Evolutionary conservation across 2,888 invertebrate genomes (phyloP), one percentile per base, ranked within the genome.

Genomic region (Salticus scenicus): DNA sequence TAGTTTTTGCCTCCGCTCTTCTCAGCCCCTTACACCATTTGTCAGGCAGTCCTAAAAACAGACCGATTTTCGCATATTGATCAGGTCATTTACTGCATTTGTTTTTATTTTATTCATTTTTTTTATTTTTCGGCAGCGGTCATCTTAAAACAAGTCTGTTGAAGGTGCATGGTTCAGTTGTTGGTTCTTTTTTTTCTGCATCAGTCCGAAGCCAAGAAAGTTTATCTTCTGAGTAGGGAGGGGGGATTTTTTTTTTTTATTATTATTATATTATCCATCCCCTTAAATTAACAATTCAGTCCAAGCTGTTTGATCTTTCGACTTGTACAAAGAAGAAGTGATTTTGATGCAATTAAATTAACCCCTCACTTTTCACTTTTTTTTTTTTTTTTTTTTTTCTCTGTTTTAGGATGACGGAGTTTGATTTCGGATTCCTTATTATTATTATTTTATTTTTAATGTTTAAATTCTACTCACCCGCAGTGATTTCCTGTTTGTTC

Each of bases 11-110:
- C 37, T 10, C 37, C 37, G n/a, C 47, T 17, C 47, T 37, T 10
- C 37, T 37, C 37, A 47, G 2, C 47, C n/a, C 47, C n/a, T 47
- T n/a, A n/a, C n/a, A n/a, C n/a, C 47, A 47, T n/a, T 10, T 47
- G 47, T 47, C 47, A 47, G 47, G 2, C 10, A 17, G 7, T 20
- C 17, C 24, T 12, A 8, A 57, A 47, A 57, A 24, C 57, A 57
- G 57, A 57, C 57, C 57, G 57, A 57, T 57, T 57, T 57, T 57
- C 57, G 57, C 57, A 57, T 57, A 57, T 57, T 57, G 57, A 57
- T 57, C 57, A 57, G 57, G 57, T 57, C 57, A 57, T 57, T 57
- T 57, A 24, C 57, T 24, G 57, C 24, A 17, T 57, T 57, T 57
- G 20, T 57, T 57, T 57, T 57, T 57, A 37, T 4, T n/a, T n/a